Conservation (phyloP, 2,888 invertebrate genomes). For the Callyntrura guangdongensis region DNA sequence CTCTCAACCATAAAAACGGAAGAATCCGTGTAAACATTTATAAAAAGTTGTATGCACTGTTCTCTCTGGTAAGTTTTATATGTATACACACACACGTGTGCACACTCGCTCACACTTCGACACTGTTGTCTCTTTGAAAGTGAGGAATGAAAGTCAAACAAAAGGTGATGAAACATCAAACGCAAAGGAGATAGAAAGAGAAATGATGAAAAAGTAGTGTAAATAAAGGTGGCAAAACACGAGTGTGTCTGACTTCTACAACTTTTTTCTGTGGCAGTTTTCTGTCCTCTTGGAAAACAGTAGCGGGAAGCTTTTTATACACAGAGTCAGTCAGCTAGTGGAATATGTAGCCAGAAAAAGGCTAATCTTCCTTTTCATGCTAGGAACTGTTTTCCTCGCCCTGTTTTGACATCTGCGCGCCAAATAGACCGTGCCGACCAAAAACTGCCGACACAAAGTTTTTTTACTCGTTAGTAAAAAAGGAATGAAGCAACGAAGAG, state of each 20-base stretch:
- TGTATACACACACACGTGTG: background rate
- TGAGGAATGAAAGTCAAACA: constrained; percentile 36
- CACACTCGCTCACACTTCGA: background rate
- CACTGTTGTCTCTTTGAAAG: background rate
- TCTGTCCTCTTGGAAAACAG: background rate
- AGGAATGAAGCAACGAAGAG: no score
- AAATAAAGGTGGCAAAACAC: constrained; percentile 33
- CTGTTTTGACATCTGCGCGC: constrained; percentile 34
- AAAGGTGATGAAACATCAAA: constrained; percentile 57
- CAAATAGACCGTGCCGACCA: background rate
- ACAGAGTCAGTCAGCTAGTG: background rate
- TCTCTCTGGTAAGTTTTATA: background rate
- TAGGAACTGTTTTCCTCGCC: constrained; percentile 25
- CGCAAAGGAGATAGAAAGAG: background rate
- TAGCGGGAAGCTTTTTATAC: background rate
- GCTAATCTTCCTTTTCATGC: constrained; percentile 16
- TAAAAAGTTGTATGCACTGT: background rate
- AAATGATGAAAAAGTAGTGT: constrained; percentile 49
- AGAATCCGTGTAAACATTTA: constrained; percentile 50
- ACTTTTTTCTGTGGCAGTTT: background rate
- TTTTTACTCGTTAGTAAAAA: background rate
- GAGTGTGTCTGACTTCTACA: background rate
- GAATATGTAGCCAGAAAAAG: background rate
- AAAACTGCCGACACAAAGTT: background rate
- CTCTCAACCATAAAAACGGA: background rate